Conservation (phyloP, 2,888 invertebrate genomes). For the Fragum fragum region DNA sequence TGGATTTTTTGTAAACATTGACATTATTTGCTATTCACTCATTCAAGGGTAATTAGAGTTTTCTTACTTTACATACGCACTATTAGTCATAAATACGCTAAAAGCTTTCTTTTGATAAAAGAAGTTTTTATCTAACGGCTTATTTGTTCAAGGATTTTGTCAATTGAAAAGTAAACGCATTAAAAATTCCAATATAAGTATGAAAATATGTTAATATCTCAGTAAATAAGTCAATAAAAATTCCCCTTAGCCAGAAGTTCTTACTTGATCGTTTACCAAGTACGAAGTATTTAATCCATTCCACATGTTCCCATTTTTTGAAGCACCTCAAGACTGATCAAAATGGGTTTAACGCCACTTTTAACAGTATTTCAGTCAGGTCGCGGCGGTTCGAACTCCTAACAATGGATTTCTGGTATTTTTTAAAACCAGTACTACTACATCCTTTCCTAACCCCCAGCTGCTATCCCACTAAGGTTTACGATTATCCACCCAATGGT, state of each 20-base stretch:
- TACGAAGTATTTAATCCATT: too few relatives aligned
- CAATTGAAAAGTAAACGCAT: conserved; percentile 29
- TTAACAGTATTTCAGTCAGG: too few relatives aligned
- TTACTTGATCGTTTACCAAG: not conserved
- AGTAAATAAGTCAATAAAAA: conserved; percentile 25
- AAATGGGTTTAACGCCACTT: too few relatives aligned
- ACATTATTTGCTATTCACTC: not conserved
- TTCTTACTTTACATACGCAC: not conserved
- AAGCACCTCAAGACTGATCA: too few relatives aligned
- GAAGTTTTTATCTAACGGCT: conserved; percentile 21
- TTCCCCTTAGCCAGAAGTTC: not conserved
- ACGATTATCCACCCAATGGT: too few relatives aligned
- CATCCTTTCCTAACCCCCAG: too few relatives aligned
- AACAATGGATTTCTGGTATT: too few relatives aligned
- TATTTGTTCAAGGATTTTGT: conserved; percentile 30
- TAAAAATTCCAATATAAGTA: conserved; percentile 19
- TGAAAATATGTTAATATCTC: conserved; percentile 23
- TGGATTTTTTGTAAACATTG: too few relatives aligned
- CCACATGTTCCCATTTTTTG: too few relatives aligned
- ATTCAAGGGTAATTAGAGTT: not conserved
- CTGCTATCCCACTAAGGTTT: too few relatives aligned
- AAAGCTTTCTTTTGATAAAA: conserved; percentile 26
- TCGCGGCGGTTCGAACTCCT: too few relatives aligned
- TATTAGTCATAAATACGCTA: conserved; percentile 5
- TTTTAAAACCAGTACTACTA: too few relatives aligned